Conservation (phyloP, 2,888 invertebrate species). For the Coremacera marginata region DNA sequence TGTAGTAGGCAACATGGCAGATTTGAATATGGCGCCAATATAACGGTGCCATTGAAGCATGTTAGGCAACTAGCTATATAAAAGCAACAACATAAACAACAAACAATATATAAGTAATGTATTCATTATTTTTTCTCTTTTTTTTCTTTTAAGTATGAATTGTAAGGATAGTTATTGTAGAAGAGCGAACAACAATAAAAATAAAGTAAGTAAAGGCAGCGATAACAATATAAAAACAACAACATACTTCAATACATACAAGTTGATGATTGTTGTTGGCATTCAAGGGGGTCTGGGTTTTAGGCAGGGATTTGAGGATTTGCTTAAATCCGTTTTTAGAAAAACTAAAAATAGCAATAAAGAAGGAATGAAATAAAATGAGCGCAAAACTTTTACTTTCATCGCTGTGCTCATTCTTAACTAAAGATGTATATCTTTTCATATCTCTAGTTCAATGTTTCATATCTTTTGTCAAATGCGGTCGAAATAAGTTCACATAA, state of each 20-base stretch:
- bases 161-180: neutral
- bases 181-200: conserved; percentile 8
- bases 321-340: conserved; percentile 22
- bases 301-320: conserved; percentile 27
- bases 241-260: neutral
- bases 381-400: conserved; percentile 2
- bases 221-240: conserved; percentile 2
- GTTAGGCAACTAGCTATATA: conserved; percentile 21
- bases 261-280: neutral
- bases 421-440: neutral
- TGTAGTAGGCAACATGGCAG: neutral
- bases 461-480: neutral
- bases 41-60: conserved; percentile 15
- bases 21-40: conserved; percentile 32
- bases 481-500: no score
- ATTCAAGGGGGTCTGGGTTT: neutral
- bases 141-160: conserved; percentile 2
- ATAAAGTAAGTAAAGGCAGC: neutral
- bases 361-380: conserved; percentile 13
- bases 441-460: conserved; percentile 1
- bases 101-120: conserved; percentile 8
- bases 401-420: neutral
- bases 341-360: conserved; percentile 28
- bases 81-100: conserved; percentile 5
- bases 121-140: neutral